Conservation (phyloP, 2,113 vertebrate species). For the Pygoscelis adeliae region DNA sequence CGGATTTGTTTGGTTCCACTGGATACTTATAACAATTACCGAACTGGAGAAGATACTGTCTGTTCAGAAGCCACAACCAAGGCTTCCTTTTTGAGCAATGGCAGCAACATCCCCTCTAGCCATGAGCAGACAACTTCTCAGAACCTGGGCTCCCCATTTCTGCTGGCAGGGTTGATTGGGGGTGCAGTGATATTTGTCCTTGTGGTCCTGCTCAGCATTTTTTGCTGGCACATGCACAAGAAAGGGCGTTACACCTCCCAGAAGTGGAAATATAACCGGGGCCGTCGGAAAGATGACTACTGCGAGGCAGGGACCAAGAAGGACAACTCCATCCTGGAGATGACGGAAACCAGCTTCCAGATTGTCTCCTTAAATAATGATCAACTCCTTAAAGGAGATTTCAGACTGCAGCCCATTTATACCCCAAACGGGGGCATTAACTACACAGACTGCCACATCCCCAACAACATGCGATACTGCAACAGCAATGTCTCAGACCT, state of each 20-base stretch:
- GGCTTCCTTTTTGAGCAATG: slow-evolving; percentile 75
- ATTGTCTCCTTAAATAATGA: slow-evolving; percentile 99
- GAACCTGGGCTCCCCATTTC: slow-evolving; percentile 88
- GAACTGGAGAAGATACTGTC: slow-evolving; percentile 89
- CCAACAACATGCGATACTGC: slow-evolving; percentile 95
- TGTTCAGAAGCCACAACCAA: slow-evolving; percentile 91
- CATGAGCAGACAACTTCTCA: slow-evolving; percentile 88
- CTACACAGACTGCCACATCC: slow-evolving; percentile 96
- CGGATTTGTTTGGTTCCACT: slow-evolving; percentile 93
- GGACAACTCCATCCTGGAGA: slow-evolving; percentile 99
- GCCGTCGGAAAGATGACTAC: slow-evolving; percentile 98
- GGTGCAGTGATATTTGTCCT: slow-evolving; percentile 91
- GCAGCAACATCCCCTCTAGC: slow-evolving; percentile 83
- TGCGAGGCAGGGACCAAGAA: slow-evolving; percentile 98
- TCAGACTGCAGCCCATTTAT: slow-evolving; percentile 98
- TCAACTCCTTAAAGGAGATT: slow-evolving; percentile 99
- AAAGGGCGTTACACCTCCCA: slow-evolving; percentile 91
- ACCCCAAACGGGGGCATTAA: slow-evolving; percentile 96
- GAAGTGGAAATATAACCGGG: slow-evolving; percentile 98
- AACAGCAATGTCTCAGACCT: slow-evolving; percentile 96
- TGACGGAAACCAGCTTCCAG: slow-evolving; percentile 99
- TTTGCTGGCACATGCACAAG: slow-evolving; percentile 99
- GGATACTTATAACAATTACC: slow-evolving; percentile 90
- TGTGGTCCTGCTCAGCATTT: slow-evolving; percentile 88
- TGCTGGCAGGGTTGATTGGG: slow-evolving; percentile 93